Base-by-base conservation (phyloP, 2,113 vertebrate species). In the Trochalopteron elliotii region DNA sequence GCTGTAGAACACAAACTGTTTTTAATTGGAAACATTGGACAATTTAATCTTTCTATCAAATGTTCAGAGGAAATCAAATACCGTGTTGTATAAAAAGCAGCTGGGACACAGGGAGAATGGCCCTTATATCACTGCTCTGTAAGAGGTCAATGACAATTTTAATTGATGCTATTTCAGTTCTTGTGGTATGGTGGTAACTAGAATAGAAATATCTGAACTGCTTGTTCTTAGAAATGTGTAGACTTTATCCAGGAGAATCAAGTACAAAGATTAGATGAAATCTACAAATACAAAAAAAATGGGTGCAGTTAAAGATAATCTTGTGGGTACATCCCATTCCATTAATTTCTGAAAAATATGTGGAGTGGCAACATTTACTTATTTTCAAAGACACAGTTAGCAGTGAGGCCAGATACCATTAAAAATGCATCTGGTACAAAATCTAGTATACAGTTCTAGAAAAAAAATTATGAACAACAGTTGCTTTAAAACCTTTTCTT, bases 81-180 rank as follows among this genome's bases (percentile, higher is more conserved):
- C 63, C 56, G 71, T 3, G 25, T 88, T 94, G 87, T 93, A 96
- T 94, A 87, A 96, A 92, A 96, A 94, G 95, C 92, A 96, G 93
- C 94, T 94, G 87, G 94, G 94, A 95, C 93, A 74, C 14, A 1
- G 44, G 75, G 87, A 96, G 79, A 94, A 95, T 70, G 88, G 56
- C 88, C 81, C 80, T 94, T 93, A 55, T 90, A 86, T 95, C 92
- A 83, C 64, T 30, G 60, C 75, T 81, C 85, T 78, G 42, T 31
- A 28, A 96, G 90, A 95, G 95, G 93, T 96, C 96, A 96, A 94
- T 96, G 94, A 96, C 95, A 93, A 95, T 95, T 96, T 96, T 95
- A 96, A 97, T 95, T 90, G 92, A 90, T 96, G 69, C 69, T 89
- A 92, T 96, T 97, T 97, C 75, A 93, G 65, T 94, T 95, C 74